Base-by-base conservation (phyloP, 2,888 invertebrate genomes). In the Horisme vitalbata region DNA sequence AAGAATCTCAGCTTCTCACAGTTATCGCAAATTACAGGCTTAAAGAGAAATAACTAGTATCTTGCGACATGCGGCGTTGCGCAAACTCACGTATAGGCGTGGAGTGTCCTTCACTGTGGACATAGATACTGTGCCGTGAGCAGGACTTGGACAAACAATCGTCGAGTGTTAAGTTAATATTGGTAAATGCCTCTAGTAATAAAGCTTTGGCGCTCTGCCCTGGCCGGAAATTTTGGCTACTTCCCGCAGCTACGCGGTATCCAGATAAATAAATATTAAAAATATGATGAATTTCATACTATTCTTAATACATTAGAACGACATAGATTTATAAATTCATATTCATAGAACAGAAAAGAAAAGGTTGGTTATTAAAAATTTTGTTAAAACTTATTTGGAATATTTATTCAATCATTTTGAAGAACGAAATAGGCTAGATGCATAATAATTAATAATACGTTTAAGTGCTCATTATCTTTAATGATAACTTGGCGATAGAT, bases 51-150 rank as follows among this genome's bases (percentile, higher is more conserved):
- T 30, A 41, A 38, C 15, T 6, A 2, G 24, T 33, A 26, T 14
- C 44, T 57, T 59, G 55, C 57, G 50, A 51, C 39, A 49, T 18
- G 41, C 26, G 39, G 33, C 20, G 37, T 66, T 68, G 64, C 61
- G 60, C 61, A 70, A 68, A 52, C 55, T 52, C 64, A 63, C 52
- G 57, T 55, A 52, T 31, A 57, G 58, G 55, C 56, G 61, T 60
- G 60, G 58, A 64, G 65, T 63, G 63, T 67, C 65, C 65, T 71
- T 61, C 62, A 55, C 27, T 10, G 32, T 27, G 15, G 28, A 41
- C 34, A 41, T 26, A 31, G 15, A 21, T 20, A 30, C 23, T 27
- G 47, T 39, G 31, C 9, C n/a, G n/a, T n/a, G 9, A 34, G 43
- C 43, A 59, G 59, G 57, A 64, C 59, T 53, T 55, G 55, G 49